A percentile compares a stretch with the other conserved stretches of the same genome.
Conservation (phyloP, 2,888 invertebrate species). For the Disparrhopalites patrizii region DNA sequence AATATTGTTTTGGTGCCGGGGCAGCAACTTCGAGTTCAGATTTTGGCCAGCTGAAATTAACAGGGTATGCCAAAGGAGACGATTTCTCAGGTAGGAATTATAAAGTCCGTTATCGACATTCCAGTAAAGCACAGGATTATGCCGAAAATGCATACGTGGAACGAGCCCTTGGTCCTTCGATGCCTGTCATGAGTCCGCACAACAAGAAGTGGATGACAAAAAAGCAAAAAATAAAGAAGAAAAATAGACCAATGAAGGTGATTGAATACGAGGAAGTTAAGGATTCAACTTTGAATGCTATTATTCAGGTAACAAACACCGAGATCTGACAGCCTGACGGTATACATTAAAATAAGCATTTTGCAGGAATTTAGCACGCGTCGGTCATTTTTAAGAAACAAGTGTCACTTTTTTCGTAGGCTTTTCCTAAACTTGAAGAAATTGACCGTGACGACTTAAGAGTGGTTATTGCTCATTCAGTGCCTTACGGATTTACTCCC, state of each 20-base stretch:
- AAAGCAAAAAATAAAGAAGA: conserved; percentile 18
- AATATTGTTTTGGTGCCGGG: too few relatives aligned
- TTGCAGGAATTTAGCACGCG: too few relatives aligned
- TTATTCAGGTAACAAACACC: conserved; percentile 9
- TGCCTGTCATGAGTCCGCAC: neutral
- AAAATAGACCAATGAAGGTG: neutral
- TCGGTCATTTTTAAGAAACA: neutral
- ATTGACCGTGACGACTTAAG: neutral
- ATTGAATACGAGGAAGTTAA: conserved; percentile 9
- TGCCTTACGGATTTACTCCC: conserved; percentile 21
- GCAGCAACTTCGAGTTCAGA: too few relatives aligned
- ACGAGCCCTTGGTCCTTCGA: too few relatives aligned
- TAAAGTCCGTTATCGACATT: neutral
- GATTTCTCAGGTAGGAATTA: too few relatives aligned
- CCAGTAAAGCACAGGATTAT: too few relatives aligned
- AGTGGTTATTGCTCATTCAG: neutral
- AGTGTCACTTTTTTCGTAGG: neutral
- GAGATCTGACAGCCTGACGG: neutral
- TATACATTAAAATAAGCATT: too few relatives aligned
- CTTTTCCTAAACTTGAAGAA: conserved; percentile 8
- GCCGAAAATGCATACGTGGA: too few relatives aligned
- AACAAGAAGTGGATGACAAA: conserved; percentile 15
- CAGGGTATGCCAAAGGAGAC: neutral
- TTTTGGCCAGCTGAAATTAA: neutral
- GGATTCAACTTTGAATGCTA: neutral